Evolutionary conservation across 2,113 vertebrate genomes (phyloP).

Genomic region (Microtus montanus): DNA sequence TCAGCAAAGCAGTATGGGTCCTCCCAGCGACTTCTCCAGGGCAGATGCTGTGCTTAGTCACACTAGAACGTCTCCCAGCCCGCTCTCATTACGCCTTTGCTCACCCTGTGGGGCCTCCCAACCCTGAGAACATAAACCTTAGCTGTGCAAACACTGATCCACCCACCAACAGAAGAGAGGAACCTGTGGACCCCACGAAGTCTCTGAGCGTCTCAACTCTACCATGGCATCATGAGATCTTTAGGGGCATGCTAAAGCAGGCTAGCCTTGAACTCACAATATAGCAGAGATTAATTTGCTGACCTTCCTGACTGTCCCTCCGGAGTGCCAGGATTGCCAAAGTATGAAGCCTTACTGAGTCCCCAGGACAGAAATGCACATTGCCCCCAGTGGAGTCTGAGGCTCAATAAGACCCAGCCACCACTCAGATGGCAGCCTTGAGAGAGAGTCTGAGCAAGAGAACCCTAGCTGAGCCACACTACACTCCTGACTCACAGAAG

Average conservation of each 20-base stretch:
- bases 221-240: rapidly evolving
- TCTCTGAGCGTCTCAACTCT: background rate
- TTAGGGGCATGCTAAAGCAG: background rate
- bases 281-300: background rate
- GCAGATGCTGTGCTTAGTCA: background rate
- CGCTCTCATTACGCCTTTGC: background rate
- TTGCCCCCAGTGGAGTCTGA: background rate
- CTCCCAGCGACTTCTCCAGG: background rate
- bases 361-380: no score
- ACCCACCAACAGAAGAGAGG: background rate
- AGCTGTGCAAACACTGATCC: background rate
- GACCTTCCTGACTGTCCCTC: background rate
- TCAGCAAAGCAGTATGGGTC: background rate
- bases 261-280: background rate
- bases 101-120: background rate
- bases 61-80: background rate
- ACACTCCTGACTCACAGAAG: background rate
- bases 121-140: background rate
- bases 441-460: background rate
- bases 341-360: background rate
- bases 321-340: background rate
- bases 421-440: background rate
- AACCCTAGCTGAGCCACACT: background rate
- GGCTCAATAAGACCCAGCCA: background rate
- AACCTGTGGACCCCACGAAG: background rate